Conservation (phyloP, 2,113 vertebrate genomes). For the Xyliphius kryptos region DNA sequence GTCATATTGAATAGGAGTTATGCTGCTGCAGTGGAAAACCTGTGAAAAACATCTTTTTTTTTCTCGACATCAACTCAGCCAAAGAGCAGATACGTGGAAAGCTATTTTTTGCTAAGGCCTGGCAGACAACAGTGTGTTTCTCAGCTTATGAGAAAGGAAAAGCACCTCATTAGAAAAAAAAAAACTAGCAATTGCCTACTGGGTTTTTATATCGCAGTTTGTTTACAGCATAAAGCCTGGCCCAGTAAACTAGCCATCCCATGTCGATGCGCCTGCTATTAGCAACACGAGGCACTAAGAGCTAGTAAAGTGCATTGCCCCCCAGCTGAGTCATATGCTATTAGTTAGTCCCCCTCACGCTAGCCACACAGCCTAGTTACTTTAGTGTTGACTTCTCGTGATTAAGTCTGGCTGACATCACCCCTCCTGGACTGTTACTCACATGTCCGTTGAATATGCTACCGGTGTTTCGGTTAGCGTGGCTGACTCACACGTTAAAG, state of each 20-base stretch:
- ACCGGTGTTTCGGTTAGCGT: constrained; percentile 33
- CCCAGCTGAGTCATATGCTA: constrained; percentile 46
- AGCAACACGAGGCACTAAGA: constrained; percentile 35
- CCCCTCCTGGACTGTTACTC: constrained; percentile 24
- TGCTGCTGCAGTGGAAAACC: background rate
- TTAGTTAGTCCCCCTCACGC: constrained; percentile 37
- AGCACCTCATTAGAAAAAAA: constrained; percentile 33
- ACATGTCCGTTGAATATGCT: constrained; percentile 26
- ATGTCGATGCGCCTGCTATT: constrained; percentile 32
- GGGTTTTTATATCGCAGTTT: constrained; percentile 35
- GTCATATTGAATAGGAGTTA: constrained; percentile 15
- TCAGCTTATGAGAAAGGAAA: constrained; percentile 27
- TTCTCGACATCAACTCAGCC: background rate
- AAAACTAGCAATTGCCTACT: constrained; percentile 28
- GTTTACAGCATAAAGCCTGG: constrained; percentile 40
- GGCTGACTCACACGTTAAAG: constrained; percentile 28
- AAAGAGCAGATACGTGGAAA: background rate
- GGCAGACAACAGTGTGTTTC: constrained; percentile 1
- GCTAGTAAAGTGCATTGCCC: constrained; percentile 27
- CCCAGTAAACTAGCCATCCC: constrained; percentile 40
- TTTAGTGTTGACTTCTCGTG: constrained; percentile 7
- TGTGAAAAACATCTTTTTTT: background rate
- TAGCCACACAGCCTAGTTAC: constrained; percentile 23
- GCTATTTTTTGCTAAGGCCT: constrained; percentile 5
- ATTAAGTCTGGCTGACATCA: constrained; percentile 33